These are phyloP conservation scores for Lithobates pipiens DNA, from an alignment of 2,797 vertebrate species.

Conservation along the genomic window DNA sequence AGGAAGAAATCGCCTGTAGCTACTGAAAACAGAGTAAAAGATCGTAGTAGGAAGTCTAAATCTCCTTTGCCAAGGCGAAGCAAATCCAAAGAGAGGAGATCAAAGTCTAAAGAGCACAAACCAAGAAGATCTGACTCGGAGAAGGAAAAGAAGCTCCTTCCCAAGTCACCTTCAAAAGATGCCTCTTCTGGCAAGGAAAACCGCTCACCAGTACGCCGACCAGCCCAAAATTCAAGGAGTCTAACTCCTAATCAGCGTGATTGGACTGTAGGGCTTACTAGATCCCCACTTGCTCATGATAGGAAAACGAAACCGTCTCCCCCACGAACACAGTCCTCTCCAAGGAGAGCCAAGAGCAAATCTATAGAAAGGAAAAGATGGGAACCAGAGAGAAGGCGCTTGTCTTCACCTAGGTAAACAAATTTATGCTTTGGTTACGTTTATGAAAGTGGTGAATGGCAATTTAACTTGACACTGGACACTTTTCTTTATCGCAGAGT, in stretches of 20 bases:
- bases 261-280: constrained; percentile 72
- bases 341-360: constrained; percentile 86
- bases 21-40: constrained; percentile 84
- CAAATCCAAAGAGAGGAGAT: constrained; percentile 85
- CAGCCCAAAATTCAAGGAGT: constrained; percentile 84
- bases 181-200: constrained; percentile 97
- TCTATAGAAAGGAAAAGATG: constrained; percentile 88
- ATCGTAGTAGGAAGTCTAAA: constrained; percentile 82
- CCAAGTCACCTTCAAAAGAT: constrained; percentile 95
- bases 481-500: neutral
- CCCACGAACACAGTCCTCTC: constrained; percentile 83
- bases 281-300: constrained; percentile 82
- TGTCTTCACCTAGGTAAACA: constrained; percentile 88
- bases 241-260: constrained; percentile 87
- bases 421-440: constrained; percentile 36
- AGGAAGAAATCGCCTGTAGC: constrained; percentile 82
- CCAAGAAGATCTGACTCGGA: constrained; percentile 77
- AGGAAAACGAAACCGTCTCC: constrained; percentile 87
- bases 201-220: constrained; percentile 87
- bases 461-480: no score
- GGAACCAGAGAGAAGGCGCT: constrained; percentile 85
- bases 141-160: constrained; percentile 86
- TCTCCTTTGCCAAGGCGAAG: constrained; percentile 80
- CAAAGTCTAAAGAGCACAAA: constrained; percentile 80
- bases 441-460: constrained; percentile 27